Percentiles rank a stretch among this genome's conserved stretches.
Evolutionary conservation across 2,797 vertebrate species (phyloP).

Genomic region (Tympanoctomys barrerae): DNA sequence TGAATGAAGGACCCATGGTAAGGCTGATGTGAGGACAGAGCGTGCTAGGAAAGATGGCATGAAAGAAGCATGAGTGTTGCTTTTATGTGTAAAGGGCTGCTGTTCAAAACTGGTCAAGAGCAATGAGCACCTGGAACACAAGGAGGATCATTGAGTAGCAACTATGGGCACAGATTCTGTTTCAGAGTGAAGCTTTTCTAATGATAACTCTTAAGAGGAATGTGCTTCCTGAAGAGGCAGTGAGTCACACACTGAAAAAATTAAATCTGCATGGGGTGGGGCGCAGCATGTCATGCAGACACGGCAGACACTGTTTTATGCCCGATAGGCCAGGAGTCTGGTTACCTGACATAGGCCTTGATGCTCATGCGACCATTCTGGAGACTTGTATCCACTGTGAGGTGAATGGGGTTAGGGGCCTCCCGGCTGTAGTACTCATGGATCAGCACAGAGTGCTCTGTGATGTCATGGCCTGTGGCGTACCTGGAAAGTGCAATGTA

Average conservation of each 20-base stretch:
- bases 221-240: not conserved
- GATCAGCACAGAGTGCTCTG: constrained; percentile 98
- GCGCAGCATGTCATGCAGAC: not conserved
- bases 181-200: not conserved
- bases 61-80: not conserved
- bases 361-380: constrained; percentile 96
- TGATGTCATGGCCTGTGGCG: constrained; percentile 98
- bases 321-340: not conserved
- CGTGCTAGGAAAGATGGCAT: not conserved
- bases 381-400: constrained; percentile 95
- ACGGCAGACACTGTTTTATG: not conserved
- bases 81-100: not conserved
- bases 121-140: not conserved
- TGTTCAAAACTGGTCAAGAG: not conserved
- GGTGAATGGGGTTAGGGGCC: constrained; percentile 96
- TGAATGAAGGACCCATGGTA: not conserved
- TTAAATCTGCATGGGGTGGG: not conserved
- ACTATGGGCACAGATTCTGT: not conserved
- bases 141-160: not conserved
- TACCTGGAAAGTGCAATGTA: constrained; percentile 90
- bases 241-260: not conserved
- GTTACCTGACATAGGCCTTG: constrained; percentile 96
- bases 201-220: not conserved
- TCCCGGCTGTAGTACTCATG: constrained; percentile 99
- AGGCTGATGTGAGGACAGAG: not conserved